Base-by-base conservation (phyloP, 2,113 vertebrate genomes). In the Ciconia boyciana region DNA sequence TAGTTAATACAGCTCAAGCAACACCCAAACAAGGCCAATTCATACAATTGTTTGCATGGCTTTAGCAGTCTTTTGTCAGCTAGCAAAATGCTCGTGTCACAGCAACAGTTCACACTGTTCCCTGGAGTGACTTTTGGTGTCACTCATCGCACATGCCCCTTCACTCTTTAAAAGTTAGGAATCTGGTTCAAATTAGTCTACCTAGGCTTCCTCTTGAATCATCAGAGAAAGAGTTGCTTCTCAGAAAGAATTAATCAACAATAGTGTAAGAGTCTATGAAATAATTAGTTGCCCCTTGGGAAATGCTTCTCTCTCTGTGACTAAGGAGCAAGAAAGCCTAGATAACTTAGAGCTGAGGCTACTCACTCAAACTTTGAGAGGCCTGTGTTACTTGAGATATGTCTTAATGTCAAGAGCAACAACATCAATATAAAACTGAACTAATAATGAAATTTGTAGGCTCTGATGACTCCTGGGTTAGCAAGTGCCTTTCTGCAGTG, bases 131-230 rank as follows among this genome's bases (percentile, higher is more conserved):
- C 48, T 74, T 69, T 12, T 3, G 1, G 9, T 83, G n/a, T 64
- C 54, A 21, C 15, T 70, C 5, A 16, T 4, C 1, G 1, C 15
- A 28, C 0, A 0, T 31, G 3, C 13, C 13, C 19, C 58, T 94
- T 81, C 60, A 29, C 11, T 41, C 8, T 61, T 36, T 82, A 14
- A 26, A 82, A 54, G 9, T 26, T 66, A 58, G 29, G 25, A 80
- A 76, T 10, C 17, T 64, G 8, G 11, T 76, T 82, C 21, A 34
- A 43, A 75, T 82, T 24, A 90, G 29, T 49, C 48, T 78, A 14
- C 22, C 28, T 25, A 74, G 26, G 6, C 43, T 89, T 87, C 32
- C 7, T 34, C 57, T 60, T 76, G 70, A 83, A 68, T 75, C n/a
- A 66, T 29, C 29, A 46, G 60, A 57, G 60, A 22, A 88, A 79